A percentile compares a stretch with the other conserved stretches of the same genome.
Conservation (phyloP, 2,888 invertebrate species). For the Melinopterus prodromus region DNA sequence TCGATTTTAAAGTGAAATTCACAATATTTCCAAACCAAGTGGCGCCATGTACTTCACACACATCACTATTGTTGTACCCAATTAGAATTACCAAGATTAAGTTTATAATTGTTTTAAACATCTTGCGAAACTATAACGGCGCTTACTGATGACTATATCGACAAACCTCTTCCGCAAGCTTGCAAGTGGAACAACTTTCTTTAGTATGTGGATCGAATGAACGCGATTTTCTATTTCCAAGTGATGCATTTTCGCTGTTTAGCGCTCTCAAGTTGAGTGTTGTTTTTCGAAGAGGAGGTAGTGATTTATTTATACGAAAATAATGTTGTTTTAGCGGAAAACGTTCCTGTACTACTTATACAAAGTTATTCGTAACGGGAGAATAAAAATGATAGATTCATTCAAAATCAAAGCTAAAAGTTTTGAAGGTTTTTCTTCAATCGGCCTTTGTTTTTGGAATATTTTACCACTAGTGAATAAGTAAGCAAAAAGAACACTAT, state of each 20-base stretch:
- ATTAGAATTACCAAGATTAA: background rate
- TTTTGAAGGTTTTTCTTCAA: too few species aligned
- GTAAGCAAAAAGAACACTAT: too few species aligned
- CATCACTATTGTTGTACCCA: background rate
- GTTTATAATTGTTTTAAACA: background rate
- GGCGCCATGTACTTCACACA: background rate
- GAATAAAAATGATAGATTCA: too few species aligned
- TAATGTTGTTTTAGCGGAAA: too few species aligned
- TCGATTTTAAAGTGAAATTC: background rate
- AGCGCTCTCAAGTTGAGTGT: background rate
- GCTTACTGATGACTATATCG: background rate
- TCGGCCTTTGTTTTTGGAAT: too few species aligned
- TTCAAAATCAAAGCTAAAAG: too few species aligned
- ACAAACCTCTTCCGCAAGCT: background rate
- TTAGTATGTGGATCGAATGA: slow-evolving; percentile 4
- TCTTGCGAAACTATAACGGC: background rate
- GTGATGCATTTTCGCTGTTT: background rate
- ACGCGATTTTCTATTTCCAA: background rate
- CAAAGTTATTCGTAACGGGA: too few species aligned
- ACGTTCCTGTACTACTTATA: too few species aligned
- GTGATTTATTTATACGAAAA: background rate
- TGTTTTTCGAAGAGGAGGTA: background rate
- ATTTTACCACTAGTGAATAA: too few species aligned
- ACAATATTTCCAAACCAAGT: background rate
- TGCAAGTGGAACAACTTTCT: background rate